These are phyloP conservation scores for Drosophila orena DNA, from an alignment of 1,140 invertebrate genomes.

Conservation along the genomic window DNA sequence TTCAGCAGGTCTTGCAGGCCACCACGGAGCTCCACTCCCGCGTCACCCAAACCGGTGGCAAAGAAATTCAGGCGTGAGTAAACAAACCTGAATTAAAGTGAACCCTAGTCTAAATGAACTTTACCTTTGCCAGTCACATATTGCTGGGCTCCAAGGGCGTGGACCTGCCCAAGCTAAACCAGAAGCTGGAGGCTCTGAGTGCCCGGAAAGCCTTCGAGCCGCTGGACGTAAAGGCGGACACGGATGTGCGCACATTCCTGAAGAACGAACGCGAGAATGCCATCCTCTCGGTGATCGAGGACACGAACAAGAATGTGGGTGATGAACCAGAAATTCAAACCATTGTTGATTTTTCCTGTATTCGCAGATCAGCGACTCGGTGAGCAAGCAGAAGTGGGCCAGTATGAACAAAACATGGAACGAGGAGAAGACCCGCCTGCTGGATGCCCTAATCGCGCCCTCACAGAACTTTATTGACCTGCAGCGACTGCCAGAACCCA, in stretches of 20 bases:
- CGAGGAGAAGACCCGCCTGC: conserved; percentile 93
- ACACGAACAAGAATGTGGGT: conserved; percentile 93
- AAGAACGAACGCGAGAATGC: conserved; percentile 98
- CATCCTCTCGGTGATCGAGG: conserved; percentile 95
- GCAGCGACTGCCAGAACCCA: conserved; percentile 88
- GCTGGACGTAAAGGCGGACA: conserved; percentile 95
- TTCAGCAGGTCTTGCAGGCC: conserved; percentile 95
- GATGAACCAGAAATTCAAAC: background rate
- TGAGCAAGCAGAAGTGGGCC: conserved; percentile 91
- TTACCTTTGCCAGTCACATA: conserved; percentile 89
- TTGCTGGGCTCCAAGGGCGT: conserved; percentile 96
- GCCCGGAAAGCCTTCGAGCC: conserved; percentile 94
- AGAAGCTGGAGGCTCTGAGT: conserved; percentile 95
- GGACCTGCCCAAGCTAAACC: conserved; percentile 95
- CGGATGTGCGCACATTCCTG: conserved; percentile 91
- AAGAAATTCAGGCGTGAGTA: conserved; percentile 96
- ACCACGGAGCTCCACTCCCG: conserved; percentile 95
- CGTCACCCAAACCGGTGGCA: conserved; percentile 93
- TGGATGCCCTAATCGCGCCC: conserved; percentile 94
- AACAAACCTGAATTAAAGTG: background rate
- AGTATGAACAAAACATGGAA: conserved; percentile 94
- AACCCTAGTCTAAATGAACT: background rate
- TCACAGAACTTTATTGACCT: conserved; percentile 93
- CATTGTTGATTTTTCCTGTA: background rate
- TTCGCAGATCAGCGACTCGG: conserved; percentile 88